These are phyloP conservation scores for Arothron firmamentum DNA, from an alignment of 2,113 vertebrate species.

Conservation along the genomic window DNA sequence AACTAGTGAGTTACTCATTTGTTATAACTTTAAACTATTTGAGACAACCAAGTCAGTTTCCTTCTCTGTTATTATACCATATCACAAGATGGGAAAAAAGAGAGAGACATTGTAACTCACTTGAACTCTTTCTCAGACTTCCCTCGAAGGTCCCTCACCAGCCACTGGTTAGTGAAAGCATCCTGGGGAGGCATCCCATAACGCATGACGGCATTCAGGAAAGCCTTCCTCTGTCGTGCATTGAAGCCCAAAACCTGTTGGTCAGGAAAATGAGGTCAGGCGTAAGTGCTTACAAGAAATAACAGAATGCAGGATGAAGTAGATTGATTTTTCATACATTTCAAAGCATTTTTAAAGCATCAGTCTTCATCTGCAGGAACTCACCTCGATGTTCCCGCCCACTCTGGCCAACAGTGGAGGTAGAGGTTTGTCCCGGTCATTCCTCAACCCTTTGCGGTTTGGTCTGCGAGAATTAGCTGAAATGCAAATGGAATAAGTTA, in stretches of 20 bases:
- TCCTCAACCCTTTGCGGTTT: conserved; percentile 91
- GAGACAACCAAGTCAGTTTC: too few relatives aligned
- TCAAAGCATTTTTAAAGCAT: neutral
- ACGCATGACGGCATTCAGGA: conserved; percentile 98
- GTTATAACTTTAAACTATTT: too few relatives aligned
- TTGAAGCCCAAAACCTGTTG: conserved; percentile 93
- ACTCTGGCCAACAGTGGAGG: conserved; percentile 94
- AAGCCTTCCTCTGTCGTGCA: conserved; percentile 94
- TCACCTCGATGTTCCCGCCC: conserved; percentile 96
- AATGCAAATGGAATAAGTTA: neutral
- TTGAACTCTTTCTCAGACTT: conserved; percentile 99
- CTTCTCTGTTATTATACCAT: too few relatives aligned
- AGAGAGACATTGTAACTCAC: conserved; percentile 72
- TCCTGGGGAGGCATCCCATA: conserved; percentile 99
- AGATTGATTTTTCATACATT: neutral
- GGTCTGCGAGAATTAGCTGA: conserved; percentile 86
- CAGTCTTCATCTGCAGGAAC: neutral
- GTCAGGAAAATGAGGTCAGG: neutral
- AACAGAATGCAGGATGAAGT: neutral
- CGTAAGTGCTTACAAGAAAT: neutral
- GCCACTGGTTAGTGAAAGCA: conserved; percentile 97
- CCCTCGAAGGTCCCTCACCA: conserved; percentile 92
- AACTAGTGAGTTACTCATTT: too few relatives aligned
- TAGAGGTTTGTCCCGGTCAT: conserved; percentile 95
- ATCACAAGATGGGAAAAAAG: neutral